Conservation (phyloP, 2,888 invertebrate genomes). For the Zygaena filipendulae region DNA sequence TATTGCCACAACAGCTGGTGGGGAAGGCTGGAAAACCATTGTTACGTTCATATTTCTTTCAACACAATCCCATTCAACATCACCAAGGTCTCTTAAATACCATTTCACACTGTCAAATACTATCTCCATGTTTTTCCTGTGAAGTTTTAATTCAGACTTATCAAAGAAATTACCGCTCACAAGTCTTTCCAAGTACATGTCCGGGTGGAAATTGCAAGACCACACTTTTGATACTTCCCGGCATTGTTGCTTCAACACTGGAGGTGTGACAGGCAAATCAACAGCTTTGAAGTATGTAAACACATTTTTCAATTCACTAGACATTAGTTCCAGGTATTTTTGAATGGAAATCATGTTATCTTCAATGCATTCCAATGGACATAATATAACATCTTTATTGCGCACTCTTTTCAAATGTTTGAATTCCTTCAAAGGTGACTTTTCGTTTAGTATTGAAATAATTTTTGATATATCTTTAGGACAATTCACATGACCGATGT, state of each 20-base stretch:
- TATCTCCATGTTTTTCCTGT: slow-evolving; percentile 69
- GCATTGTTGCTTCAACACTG: slow-evolving; percentile 76
- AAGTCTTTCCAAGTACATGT: slow-evolving; percentile 77
- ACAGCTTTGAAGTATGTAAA: slow-evolving; percentile 63
- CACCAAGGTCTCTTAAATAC: slow-evolving; percentile 20
- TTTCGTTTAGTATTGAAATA: slow-evolving; percentile 68
- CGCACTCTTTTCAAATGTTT: slow-evolving; percentile 80
- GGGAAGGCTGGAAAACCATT: slow-evolving; percentile 80
- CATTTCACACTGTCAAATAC: slow-evolving; percentile 64
- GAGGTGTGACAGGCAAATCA: slow-evolving; percentile 70
- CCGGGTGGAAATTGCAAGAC: slow-evolving; percentile 89
- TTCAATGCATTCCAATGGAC: slow-evolving; percentile 32
- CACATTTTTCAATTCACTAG: slow-evolving; percentile 51
- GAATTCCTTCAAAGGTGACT: slow-evolving; percentile 69
- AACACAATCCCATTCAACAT: slow-evolving; percentile 9
- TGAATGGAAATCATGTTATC: slow-evolving; percentile 32
- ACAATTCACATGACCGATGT: slow-evolving; percentile 69
- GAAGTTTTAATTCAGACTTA: slow-evolving; percentile 53
- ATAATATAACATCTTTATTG: slow-evolving; percentile 68
- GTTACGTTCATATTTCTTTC: slow-evolving; percentile 30
- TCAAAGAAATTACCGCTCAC: slow-evolving; percentile 71
- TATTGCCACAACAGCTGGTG: slow-evolving; percentile 73
- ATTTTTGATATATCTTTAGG: slow-evolving; percentile 71
- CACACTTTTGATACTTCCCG: slow-evolving; percentile 70
- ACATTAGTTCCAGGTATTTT: slow-evolving; percentile 38